These are phyloP conservation scores for Imbricaverruca yamaguchii DNA, from an alignment of 2,888 invertebrate genomes.

Conservation along the genomic window DNA sequence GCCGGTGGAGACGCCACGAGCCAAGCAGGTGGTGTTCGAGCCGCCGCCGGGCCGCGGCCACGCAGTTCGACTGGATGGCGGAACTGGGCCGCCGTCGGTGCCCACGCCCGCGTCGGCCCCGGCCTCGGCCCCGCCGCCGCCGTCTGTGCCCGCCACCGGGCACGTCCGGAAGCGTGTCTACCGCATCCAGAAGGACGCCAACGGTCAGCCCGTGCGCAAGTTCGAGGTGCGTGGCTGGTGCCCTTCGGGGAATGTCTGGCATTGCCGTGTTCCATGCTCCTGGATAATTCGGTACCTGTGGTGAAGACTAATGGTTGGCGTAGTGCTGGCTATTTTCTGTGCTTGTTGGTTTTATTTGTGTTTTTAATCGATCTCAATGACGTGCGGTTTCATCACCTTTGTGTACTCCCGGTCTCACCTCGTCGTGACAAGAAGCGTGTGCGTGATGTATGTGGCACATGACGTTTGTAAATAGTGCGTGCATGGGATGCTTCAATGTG, in stretches of 20 bases:
- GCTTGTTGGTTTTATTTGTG: background rate
- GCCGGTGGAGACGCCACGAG: background rate
- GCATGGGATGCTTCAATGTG: too few relatives aligned
- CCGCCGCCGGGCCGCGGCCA: constrained; percentile 13
- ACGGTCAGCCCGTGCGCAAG: background rate
- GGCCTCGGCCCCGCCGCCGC: too few relatives aligned
- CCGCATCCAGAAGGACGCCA: constrained; percentile 22
- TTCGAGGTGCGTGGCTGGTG: background rate
- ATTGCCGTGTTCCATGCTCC: background rate
- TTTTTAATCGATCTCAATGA: background rate
- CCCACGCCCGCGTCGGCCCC: background rate
- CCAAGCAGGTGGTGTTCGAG: constrained; percentile 14
- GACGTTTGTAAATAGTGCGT: too few relatives aligned
- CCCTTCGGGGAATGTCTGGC: background rate
- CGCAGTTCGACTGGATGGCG: background rate
- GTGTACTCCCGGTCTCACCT: too few relatives aligned
- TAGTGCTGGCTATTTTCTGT: background rate
- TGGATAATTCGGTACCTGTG: background rate
- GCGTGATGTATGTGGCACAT: too few relatives aligned
- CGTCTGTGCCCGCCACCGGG: background rate
- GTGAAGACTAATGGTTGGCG: background rate
- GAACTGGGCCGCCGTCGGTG: background rate
- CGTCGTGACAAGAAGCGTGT: too few relatives aligned
- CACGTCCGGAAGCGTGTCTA: background rate
- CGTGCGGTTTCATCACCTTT: background rate